Conservation (phyloP, 2,113 vertebrate species). For the Phainopepla nitens region DNA sequence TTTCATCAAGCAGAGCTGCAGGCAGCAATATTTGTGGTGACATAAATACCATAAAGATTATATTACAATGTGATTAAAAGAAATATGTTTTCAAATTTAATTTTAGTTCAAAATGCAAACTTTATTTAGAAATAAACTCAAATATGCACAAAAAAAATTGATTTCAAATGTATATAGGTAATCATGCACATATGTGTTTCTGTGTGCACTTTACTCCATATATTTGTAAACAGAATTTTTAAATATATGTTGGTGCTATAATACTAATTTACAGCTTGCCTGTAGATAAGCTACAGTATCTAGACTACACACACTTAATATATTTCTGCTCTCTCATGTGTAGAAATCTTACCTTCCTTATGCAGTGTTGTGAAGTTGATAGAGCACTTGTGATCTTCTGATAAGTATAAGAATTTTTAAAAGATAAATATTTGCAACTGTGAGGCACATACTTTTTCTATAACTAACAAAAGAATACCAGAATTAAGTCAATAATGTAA, state of each 20-base stretch:
- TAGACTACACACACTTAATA: background rate
- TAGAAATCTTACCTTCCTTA: background rate
- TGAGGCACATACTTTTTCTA: background rate
- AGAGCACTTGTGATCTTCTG: background rate
- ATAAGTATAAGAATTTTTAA: background rate
- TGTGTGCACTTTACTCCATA: background rate
- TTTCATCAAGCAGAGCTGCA: background rate
- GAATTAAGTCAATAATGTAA: background rate
- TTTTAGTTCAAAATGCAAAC: background rate
- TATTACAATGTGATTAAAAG: background rate
- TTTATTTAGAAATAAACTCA: background rate
- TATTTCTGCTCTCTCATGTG: background rate
- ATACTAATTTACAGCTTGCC: background rate
- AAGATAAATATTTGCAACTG: background rate
- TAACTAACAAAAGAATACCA: background rate
- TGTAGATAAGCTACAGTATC: background rate
- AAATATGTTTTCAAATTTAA: background rate
- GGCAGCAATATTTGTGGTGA: background rate
- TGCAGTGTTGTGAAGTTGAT: background rate
- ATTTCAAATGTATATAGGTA: background rate
- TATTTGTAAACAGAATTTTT: background rate
- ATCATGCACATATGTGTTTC: rapidly evolving
- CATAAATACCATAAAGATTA: background rate
- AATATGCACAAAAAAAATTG: rapidly evolving
- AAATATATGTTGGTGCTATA: background rate